Evolutionary conservation across 1,140 invertebrate genomes (phyloP).

Genomic region (Diorhabda sublineata): DNA sequence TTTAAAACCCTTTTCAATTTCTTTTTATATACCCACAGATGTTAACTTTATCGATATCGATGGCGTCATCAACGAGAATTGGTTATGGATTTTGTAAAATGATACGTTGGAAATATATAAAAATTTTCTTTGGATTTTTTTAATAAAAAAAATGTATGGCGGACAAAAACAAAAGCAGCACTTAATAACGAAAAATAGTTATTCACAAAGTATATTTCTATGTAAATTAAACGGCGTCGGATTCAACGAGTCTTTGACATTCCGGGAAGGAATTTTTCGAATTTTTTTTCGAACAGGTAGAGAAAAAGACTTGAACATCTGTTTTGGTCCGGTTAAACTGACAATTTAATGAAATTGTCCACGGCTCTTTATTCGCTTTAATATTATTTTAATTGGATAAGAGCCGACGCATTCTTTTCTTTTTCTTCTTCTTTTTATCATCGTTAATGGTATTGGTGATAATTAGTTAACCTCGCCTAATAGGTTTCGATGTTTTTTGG

Average conservation of each 20-base stretch:
- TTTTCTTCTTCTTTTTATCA: not conserved
- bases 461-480: not conserved
- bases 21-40: conserved; percentile 22
- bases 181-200: conserved; percentile 5
- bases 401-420: conserved; percentile 15
- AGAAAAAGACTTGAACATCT: conserved; percentile 29
- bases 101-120: not conserved
- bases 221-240: conserved; percentile 16
- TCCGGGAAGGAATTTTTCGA: conserved; percentile 31
- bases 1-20: conserved; percentile 38
- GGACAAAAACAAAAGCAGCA: not conserved
- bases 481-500: not conserved
- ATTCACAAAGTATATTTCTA: conserved; percentile 7
- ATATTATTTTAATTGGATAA: conserved; percentile 25
- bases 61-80: conserved; percentile 16
- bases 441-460: not conserved
- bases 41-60: conserved; percentile 9
- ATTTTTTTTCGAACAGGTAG: conserved; percentile 33
- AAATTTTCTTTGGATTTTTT: conserved; percentile 2
- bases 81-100: conserved; percentile 15
- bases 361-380: conserved; percentile 21
- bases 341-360: conserved; percentile 36
- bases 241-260: conserved; percentile 26
- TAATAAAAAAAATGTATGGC: not conserved
- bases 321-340: conserved; percentile 25